Conservation (phyloP, 1,140 invertebrate species). For the Cydia strobilella region DNA sequence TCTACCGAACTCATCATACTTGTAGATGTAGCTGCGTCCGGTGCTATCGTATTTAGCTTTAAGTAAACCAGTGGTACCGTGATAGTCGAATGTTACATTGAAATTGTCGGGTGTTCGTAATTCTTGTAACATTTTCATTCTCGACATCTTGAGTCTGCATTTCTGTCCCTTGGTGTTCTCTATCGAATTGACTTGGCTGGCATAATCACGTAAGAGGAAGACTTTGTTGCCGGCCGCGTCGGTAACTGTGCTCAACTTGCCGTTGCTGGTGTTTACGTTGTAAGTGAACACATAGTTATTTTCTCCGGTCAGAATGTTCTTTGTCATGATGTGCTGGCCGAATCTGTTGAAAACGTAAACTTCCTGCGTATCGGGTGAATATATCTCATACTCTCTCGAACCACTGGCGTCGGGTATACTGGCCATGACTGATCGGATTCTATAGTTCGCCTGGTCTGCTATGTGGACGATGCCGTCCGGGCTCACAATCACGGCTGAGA, state of each 20-base stretch:
- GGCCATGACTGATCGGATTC: slow-evolving; percentile 94
- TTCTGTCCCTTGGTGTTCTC: slow-evolving; percentile 97
- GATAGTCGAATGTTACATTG: slow-evolving; percentile 96
- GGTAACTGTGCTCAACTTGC: slow-evolving; percentile 94
- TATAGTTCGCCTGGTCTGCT: slow-evolving; percentile 95
- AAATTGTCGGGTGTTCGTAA: slow-evolving; percentile 94
- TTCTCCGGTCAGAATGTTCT: slow-evolving; percentile 95
- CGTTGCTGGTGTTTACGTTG: slow-evolving; percentile 97
- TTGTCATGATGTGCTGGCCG: slow-evolving; percentile 95
- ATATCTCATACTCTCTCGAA: slow-evolving; percentile 95
- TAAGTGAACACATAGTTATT: slow-evolving; percentile 96
- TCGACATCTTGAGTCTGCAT: slow-evolving; percentile 92
- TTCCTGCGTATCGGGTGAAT: slow-evolving; percentile 96
- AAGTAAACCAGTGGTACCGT: slow-evolving; percentile 92
- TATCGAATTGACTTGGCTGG: slow-evolving; percentile 94
- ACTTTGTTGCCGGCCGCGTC: slow-evolving; percentile 97
- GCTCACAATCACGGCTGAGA: slow-evolving; percentile 95
- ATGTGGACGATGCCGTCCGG: slow-evolving; percentile 97
- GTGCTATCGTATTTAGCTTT: slow-evolving; percentile 94
- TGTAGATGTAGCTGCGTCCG: slow-evolving; percentile 95
- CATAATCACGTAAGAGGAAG: slow-evolving; percentile 93
- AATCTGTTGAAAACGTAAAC: slow-evolving; percentile 98
- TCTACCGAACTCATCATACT: slow-evolving; percentile 97
- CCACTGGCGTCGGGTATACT: slow-evolving; percentile 93
- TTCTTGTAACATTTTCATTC: slow-evolving; percentile 93